Evolutionary conservation across 2,888 invertebrate genomes (phyloP), one percentile per base, ranked within the genome.

Genomic region (Diabrotica balteata): DNA sequence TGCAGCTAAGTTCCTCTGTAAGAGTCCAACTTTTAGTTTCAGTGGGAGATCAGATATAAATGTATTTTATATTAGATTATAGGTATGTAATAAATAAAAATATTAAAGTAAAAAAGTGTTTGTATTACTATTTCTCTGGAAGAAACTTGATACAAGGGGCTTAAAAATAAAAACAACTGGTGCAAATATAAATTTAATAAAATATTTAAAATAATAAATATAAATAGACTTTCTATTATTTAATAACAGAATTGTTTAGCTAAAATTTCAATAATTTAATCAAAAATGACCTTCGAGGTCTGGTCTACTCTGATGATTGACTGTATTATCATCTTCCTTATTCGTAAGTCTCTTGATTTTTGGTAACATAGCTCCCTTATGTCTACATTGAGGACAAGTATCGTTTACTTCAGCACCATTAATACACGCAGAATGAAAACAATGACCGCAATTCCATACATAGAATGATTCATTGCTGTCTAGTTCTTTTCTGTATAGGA

Each of bases 221-320:
- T 57, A 58, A 57, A 63, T 63, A 62, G 54, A 63, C 63, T 63
- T 60, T 60, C 63, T 47, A 63, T 55, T 63, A 55, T 57, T 63
- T n/a, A 44, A 63, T 63, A 63, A 63, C 63, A 63, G 51, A 63
- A 63, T 63, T 57, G 49, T 59, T 49, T 50, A 45, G 9, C 22
- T 55, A 46, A 63, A 53, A 42, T 17, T 46, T 51, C 45, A 62
- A 53, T 62, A 53, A 67, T 43, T 62, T 57, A 46, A 63, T 79
- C 80, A 84, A 77, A 84, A 84, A 70, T 82, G 82, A 45, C 84
- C 84, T 73, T 84, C 84, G 53, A 84, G 72, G 71, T 84, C 82
- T 11, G 84, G 84, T 68, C 84, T 78, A 61, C 73, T 63, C 60
- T 76, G 71, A 54, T 60, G 59, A 55, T 71, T 72, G 59, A 73